These are phyloP conservation scores for Baronia brevicornis DNA, from an alignment of 2,888 invertebrate species.

Conservation along the genomic window DNA sequence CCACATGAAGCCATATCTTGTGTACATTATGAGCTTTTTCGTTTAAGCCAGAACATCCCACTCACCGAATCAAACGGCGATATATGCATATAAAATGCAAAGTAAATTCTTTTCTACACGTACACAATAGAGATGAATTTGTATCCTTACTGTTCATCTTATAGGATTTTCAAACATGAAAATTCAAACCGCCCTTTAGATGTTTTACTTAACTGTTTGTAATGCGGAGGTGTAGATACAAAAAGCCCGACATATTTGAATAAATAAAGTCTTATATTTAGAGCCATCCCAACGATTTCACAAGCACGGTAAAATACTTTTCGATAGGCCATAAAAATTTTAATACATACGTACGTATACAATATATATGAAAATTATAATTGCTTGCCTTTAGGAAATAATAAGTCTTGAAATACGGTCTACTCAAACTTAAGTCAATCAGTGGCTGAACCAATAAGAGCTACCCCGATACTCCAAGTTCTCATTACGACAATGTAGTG, in stretches of 20 bases:
- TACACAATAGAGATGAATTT: conserved; percentile 29
- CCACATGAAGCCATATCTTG: conserved; percentile 69
- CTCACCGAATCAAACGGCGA: conserved; percentile 24
- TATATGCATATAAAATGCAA: conserved; percentile 21
- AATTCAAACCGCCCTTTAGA: conserved; percentile 48
- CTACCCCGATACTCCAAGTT: conserved; percentile 35
- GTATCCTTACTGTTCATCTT: conserved; percentile 5
- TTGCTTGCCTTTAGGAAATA: conserved; percentile 5
- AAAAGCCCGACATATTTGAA: conserved; percentile 44
- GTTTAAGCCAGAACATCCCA: conserved; percentile 48
- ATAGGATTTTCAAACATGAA: conserved; percentile 32
- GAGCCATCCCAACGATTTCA: conserved; percentile 11
- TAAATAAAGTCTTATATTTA: conserved; percentile 44
- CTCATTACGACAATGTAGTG: conserved; percentile 72
- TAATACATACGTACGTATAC: too few relatives aligned
- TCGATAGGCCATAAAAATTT: conserved; percentile 15
- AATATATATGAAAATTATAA: too few relatives aligned
- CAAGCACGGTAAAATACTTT: too few relatives aligned
- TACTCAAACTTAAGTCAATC: conserved; percentile 32
- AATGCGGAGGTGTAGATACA: conserved; percentile 54
- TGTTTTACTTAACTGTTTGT: conserved; percentile 64
- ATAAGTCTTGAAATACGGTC: conserved; percentile 6
- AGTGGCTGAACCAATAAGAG: conserved; percentile 43
- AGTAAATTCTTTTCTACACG: conserved; percentile 20
- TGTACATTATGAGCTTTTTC: conserved; percentile 73